Base-by-base conservation (phyloP, 2,888 invertebrate species). In the Trichopoda pennipes region DNA sequence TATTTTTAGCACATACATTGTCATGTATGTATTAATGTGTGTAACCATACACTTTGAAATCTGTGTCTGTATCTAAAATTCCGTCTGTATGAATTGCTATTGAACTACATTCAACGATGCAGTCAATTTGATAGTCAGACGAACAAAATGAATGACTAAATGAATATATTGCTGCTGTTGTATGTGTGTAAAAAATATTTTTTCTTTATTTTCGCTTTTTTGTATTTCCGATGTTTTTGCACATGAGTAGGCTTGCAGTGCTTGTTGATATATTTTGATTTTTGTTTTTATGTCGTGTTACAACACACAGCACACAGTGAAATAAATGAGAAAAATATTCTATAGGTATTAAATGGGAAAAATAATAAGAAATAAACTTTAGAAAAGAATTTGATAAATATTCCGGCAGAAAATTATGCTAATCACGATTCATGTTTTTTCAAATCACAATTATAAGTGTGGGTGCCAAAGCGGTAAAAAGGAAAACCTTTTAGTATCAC, bases 171-270 rank as follows among this genome's bases (percentile, higher is more conserved):
- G 56, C 7, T 49, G 21, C 9, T 35, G 6, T 7, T 19, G 10
- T 38, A 58, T 3, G 7, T 32, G 16, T 47, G 21, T 38, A 35
- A 23, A 23, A 51, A 35, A 21, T 21, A 12, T 38, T 47, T 56
- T 19, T 70, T 49, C 38, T 21, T 9, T 21, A 16, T 17, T 44
- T 7, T 44, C 23, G 9, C 8, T 51, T 64, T 55, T 23, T 51
- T 38, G 51, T 61, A 42, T 66, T 51, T 75, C 51, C 66, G 58
- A 75, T 58, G 42, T 66, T 75, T 75, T 75, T 68, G 28, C 51
- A 66, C 66, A 66, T 68, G 75, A 75, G 66, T 75, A 75, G 75
- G 28, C 58, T 51, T 73, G 51, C 58, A 19, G 60, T 75, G 75
- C 42, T 66, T 75, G 66, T 74, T 75, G 64, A 58, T 60, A 49